Evolutionary conservation across 2,113 vertebrate genomes (phyloP).

Genomic region (Pituophis catenifer): DNA sequence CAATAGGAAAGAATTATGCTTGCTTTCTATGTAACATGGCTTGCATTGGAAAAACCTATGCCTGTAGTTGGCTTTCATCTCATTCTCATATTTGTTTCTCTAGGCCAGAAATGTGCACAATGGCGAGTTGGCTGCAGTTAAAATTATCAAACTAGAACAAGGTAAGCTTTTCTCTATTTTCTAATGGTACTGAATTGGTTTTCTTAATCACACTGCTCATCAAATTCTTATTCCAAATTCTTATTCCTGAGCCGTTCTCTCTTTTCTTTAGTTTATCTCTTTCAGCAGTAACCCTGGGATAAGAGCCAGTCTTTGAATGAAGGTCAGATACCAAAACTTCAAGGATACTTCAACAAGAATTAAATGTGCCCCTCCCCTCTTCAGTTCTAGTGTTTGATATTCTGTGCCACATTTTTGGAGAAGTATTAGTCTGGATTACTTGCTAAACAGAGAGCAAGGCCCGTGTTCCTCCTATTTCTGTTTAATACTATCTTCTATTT

Average conservation of each 20-base stretch:
- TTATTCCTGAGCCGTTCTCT: neutral
- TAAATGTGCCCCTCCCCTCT: neutral
- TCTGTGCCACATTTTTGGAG: neutral
- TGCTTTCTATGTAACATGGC: neutral
- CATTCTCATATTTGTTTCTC: slow-evolving; percentile 43
- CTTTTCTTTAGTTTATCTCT: neutral
- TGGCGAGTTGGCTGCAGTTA: slow-evolving; percentile 94
- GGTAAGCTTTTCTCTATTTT: slow-evolving; percentile 76
- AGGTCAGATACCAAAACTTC: neutral
- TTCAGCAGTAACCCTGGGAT: neutral
- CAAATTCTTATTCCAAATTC: neutral
- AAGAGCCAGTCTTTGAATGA: neutral
- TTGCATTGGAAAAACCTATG: neutral
- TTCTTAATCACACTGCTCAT: neutral
- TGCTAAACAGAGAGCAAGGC: neutral
- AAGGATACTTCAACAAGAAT: neutral
- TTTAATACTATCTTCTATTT: neutral
- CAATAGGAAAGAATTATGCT: neutral
- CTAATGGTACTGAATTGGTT: neutral
- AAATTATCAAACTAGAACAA: slow-evolving; percentile 98
- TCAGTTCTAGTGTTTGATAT: neutral
- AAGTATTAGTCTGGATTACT: neutral
- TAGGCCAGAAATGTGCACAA: slow-evolving; percentile 95
- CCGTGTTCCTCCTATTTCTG: too few species aligned
- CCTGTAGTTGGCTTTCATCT: neutral